Percentiles rank a stretch among this genome's conserved stretches.
Evolutionary conservation across 2,888 invertebrate species (phyloP).

Genomic region (Pterobdella sp.): DNA sequence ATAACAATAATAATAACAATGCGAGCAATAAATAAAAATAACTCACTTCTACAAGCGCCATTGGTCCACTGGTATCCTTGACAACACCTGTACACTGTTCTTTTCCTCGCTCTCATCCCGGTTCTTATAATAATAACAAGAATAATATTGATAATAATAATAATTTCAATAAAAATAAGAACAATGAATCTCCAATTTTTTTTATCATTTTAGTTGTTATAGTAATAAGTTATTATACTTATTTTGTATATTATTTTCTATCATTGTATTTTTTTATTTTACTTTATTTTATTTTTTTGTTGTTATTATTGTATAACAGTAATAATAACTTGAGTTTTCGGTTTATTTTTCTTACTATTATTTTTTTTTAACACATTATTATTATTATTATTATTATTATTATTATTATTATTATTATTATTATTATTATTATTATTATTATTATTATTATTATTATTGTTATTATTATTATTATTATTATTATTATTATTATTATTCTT

Average conservation of each 20-base stretch:
- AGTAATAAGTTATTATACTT: neutral
- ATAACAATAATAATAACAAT: too few relatives aligned
- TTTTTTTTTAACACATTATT: neutral
- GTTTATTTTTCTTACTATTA: neutral
- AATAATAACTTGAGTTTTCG: neutral
- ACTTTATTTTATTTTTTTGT: neutral
- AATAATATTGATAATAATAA: too few relatives aligned
- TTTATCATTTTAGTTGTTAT: neutral
- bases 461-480: constrained; percentile 1
- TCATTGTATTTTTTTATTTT: neutral
- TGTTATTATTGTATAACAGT: neutral
- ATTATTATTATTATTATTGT: neutral
- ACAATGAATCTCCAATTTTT: too few relatives aligned
- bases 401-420: constrained; percentile 1
- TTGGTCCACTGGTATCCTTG: constrained; percentile 1
- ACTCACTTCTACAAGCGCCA: neutral
- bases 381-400: neutral
- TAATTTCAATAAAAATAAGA: too few relatives aligned
- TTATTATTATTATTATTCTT: neutral
- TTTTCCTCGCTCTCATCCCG: neutral
- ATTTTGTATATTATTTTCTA: neutral
- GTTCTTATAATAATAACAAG: too few relatives aligned
- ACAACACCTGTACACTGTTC: neutral
- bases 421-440: constrained; percentile 1
- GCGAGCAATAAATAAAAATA: too few relatives aligned